Evolutionary conservation across 2,113 vertebrate species (phyloP).

Genomic region (Collichthys lucidus): DNA sequence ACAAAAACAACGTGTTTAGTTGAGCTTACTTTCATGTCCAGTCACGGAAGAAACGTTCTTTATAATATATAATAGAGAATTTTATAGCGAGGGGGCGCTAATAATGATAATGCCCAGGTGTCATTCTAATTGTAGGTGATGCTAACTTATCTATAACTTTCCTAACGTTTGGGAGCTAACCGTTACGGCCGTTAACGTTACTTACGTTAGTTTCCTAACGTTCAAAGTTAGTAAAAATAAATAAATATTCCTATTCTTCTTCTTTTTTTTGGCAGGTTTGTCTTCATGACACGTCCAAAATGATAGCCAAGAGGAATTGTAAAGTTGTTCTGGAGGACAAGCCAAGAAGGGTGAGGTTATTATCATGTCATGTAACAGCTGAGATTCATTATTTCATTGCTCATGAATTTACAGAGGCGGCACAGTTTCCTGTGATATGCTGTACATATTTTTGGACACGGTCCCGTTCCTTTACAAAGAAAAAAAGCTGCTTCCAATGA

Average conservation of each 20-base stretch:
- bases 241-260: no score
- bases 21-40: not conserved
- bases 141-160: no score
- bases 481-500: constrained; percentile 42
- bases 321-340: constrained; percentile 65
- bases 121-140: not conserved
- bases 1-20: not conserved
- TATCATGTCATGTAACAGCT: not conserved
- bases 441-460: not conserved
- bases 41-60: not conserved
- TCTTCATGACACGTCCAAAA: constrained; percentile 49
- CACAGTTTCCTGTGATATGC: constrained; percentile 3
- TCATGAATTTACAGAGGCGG: not conserved
- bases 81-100: no score
- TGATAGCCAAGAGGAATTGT: constrained; percentile 37
- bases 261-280: constrained; percentile 62
- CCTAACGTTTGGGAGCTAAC: no score
- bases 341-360: constrained; percentile 67
- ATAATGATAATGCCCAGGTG: not conserved
- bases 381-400: not conserved
- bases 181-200: not conserved
- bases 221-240: no score
- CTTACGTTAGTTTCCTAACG: no score
- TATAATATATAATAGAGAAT: no score
- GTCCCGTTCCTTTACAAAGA: constrained; percentile 21